phyloP scores from a whole-genome alignment of 2,888 invertebrate species.

The Euclidia mi region DNA sequence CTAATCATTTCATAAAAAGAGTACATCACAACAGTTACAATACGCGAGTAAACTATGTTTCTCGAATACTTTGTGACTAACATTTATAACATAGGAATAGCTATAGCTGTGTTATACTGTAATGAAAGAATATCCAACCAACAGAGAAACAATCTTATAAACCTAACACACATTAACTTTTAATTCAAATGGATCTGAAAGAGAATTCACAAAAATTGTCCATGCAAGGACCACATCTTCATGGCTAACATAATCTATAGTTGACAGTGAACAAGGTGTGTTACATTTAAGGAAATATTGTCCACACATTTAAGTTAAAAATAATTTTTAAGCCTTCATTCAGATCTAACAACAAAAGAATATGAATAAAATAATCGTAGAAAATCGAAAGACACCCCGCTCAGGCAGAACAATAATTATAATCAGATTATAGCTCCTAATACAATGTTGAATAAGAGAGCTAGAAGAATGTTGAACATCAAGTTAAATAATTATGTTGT shows the following conservation, averaged over 20 bases:
- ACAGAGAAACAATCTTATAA: slow-evolving; percentile 72
- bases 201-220: slow-evolving; percentile 77
- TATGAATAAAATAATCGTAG: slow-evolving; percentile 67
- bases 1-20: slow-evolving; percentile 18
- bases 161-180: slow-evolving; percentile 76
- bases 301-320: slow-evolving; percentile 50
- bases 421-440: slow-evolving; percentile 65
- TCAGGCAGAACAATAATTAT: slow-evolving; percentile 43
- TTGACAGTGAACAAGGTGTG: slow-evolving; percentile 48
- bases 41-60: slow-evolving; percentile 24
- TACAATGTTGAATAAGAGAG: slow-evolving; percentile 59
- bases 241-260: slow-evolving; percentile 37
- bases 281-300: slow-evolving; percentile 49
- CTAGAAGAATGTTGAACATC: slow-evolving; percentile 55
- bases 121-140: slow-evolving; percentile 58
- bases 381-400: slow-evolving; percentile 63
- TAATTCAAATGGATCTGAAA: slow-evolving; percentile 83
- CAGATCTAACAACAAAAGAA: slow-evolving; percentile 80
- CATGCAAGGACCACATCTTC: slow-evolving; percentile 50
- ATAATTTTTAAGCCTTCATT: slow-evolving; percentile 79
- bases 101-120: slow-evolving; percentile 6
- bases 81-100: slow-evolving; percentile 6
- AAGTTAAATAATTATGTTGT: slow-evolving; percentile 42
- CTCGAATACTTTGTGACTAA: slow-evolving; percentile 17
- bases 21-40: slow-evolving; percentile 37